These are phyloP conservation scores for Polydrusus pterygomalis DNA, from an alignment of 2,888 invertebrate genomes.

Conservation along the genomic window DNA sequence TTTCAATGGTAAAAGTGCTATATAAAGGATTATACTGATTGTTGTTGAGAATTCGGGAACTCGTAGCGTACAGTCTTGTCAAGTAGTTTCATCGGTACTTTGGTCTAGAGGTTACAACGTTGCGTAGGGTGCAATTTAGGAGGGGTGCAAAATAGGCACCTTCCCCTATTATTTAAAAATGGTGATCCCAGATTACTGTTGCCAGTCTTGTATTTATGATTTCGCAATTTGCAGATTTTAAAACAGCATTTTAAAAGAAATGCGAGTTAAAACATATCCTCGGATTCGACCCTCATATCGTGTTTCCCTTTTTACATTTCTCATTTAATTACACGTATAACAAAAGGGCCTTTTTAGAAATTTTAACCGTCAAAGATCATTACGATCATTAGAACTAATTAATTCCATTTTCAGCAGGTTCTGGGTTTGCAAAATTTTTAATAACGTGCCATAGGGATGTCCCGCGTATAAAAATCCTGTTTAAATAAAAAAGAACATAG, in stretches of 20 bases:
- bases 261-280: background rate
- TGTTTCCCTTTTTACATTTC: slow-evolving; percentile 2
- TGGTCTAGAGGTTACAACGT: too few species aligned
- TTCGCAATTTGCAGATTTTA: background rate
- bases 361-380: slow-evolving; percentile 7
- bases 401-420: slow-evolving; percentile 12
- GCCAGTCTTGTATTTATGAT: too few species aligned
- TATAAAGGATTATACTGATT: too few species aligned
- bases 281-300: background rate
- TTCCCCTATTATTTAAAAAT: too few species aligned
- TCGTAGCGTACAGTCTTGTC: too few species aligned
- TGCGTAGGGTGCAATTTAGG: too few species aligned
- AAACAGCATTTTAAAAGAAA: background rate
- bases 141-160: too few species aligned
- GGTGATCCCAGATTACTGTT: too few species aligned
- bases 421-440: slow-evolving; percentile 19
- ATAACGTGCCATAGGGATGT: slow-evolving; percentile 9
- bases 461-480: slow-evolving; percentile 6
- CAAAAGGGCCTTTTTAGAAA: slow-evolving; percentile 9
- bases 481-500: slow-evolving; percentile 10
- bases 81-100: too few species aligned
- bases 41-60: too few species aligned
- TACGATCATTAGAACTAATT: slow-evolving; percentile 16
- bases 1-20: too few species aligned
- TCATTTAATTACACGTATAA: slow-evolving; percentile 6